A percentile compares a stretch with the other conserved stretches of the same genome.
Conservation (phyloP, 2,888 invertebrate species). For the Heliconius sara region DNA sequence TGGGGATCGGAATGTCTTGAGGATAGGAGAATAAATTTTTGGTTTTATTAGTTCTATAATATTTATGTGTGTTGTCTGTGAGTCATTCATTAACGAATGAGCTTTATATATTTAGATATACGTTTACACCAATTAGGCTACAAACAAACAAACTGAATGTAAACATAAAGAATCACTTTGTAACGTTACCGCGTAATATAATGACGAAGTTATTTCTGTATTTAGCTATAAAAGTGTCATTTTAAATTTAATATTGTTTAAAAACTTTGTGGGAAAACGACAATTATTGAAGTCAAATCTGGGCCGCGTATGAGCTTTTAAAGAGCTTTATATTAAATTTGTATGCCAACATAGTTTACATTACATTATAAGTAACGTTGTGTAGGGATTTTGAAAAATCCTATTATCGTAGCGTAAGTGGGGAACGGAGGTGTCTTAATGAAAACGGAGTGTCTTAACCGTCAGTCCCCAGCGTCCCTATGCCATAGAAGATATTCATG, state of each 20-base stretch:
- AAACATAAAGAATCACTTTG: conserved; percentile 12
- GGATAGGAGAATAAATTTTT: too few species aligned
- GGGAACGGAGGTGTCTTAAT: too few species aligned
- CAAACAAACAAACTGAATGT: conserved; percentile 13
- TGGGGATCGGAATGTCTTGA: too few species aligned
- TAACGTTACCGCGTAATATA: conserved; percentile 2
- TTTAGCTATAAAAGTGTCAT: conserved; percentile 10
- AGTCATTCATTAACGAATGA: too few species aligned
- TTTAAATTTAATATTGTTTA: conserved; percentile 20
- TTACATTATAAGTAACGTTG: not conserved
- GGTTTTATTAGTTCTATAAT: too few species aligned
- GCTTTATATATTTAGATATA: not conserved
- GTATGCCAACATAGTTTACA: not conserved
- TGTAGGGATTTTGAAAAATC: too few species aligned
- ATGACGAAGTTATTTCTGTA: conserved; percentile 11
- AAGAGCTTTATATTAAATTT: conserved; percentile 2
- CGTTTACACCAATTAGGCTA: conserved; percentile 8
- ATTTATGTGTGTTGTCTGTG: too few species aligned
- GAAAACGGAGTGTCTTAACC: too few species aligned
- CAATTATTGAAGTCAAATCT: conserved; percentile 23
- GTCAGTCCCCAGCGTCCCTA: too few species aligned
- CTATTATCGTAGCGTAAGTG: too few species aligned
- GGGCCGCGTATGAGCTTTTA: conserved; percentile 14
- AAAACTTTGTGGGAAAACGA: conserved; percentile 4
- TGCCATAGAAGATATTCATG: too few species aligned